A percentile compares a stretch with the other conserved stretches of the same genome.
Evolutionary conservation across 2,113 vertebrate genomes (phyloP).

Genomic region (Halcyon senegalensis): DNA sequence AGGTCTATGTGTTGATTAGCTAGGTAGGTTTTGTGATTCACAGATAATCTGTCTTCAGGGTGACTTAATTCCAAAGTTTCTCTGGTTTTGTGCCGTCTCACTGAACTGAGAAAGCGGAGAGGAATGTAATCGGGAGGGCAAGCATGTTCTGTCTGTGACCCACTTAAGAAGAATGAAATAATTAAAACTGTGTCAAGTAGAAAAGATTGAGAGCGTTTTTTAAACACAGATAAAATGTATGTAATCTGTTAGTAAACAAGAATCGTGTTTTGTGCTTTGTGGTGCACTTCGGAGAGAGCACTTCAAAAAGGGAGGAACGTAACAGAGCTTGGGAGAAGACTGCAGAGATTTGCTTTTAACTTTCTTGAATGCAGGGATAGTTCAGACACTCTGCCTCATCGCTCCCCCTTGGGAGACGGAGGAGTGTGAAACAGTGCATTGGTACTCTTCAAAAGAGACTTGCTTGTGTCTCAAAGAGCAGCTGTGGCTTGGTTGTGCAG

Average conservation of each 20-base stretch:
- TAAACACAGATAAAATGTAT: not conserved
- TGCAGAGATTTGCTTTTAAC: not conserved
- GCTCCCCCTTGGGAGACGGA: not conserved
- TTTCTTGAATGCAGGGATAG: not conserved
- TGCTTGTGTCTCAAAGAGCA: not conserved
- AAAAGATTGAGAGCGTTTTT: not conserved
- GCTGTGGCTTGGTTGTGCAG: fast-evolving
- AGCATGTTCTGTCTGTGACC: not conserved
- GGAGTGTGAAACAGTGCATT: not conserved
- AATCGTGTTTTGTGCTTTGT: not conserved
- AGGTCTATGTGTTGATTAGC: not conserved
- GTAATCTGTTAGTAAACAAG: not conserved
- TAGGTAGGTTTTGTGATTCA: not conserved
- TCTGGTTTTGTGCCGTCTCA: not conserved
- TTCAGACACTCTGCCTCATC: not conserved
- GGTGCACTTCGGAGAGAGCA: not conserved
- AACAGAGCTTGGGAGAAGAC: not conserved
- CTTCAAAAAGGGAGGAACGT: not conserved
- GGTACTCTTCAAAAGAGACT: not conserved
- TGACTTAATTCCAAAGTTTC: not conserved
- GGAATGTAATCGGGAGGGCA: not conserved
- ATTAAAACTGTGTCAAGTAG: not conserved
- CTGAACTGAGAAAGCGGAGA: not conserved
- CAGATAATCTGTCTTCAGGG: not conserved
- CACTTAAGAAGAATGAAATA: not conserved